Percentiles rank a stretch among this genome's conserved stretches.
These are phyloP conservation scores for Myripristis jacobus DNA, from an alignment of 2,797 vertebrate species.

Conservation along the genomic window DNA sequence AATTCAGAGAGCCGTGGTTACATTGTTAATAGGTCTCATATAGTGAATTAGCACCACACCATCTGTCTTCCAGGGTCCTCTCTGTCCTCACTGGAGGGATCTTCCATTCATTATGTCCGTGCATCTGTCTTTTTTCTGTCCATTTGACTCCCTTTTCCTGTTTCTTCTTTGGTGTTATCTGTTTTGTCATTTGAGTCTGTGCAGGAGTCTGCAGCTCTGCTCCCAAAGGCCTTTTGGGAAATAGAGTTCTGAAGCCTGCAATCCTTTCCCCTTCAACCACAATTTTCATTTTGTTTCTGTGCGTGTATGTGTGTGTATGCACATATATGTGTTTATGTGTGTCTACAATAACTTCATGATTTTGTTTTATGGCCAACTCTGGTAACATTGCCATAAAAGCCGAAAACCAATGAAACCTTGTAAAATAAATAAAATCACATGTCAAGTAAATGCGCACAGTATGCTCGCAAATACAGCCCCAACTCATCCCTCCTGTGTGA, in stretches of 20 bases:
- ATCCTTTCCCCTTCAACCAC: constrained; percentile 43
- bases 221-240: constrained; percentile 55
- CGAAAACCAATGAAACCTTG: constrained; percentile 42
- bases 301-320: constrained; percentile 14
- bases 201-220: constrained; percentile 27
- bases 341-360: constrained; percentile 11
- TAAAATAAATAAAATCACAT: constrained; percentile 42
- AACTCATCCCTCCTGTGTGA: constrained; percentile 36
- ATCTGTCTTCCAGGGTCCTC: no score
- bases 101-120: constrained; percentile 43
- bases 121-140: constrained; percentile 40
- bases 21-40: constrained; percentile 26
- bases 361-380: constrained; percentile 23
- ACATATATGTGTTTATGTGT: background rate
- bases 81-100: constrained; percentile 37
- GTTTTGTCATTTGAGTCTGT: constrained; percentile 55
- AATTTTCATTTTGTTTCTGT: constrained; percentile 36
- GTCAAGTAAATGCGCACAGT: constrained; percentile 38
- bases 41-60: constrained; percentile 16
- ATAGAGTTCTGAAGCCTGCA: constrained; percentile 46
- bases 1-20: no score
- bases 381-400: constrained; percentile 23
- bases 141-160: constrained; percentile 6
- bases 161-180: constrained; percentile 42
- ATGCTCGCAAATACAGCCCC: constrained; percentile 20